Evolutionary conservation across 2,888 invertebrate species (phyloP), one percentile per base, ranked within the genome.

Genomic region (Myopa testacea): DNA sequence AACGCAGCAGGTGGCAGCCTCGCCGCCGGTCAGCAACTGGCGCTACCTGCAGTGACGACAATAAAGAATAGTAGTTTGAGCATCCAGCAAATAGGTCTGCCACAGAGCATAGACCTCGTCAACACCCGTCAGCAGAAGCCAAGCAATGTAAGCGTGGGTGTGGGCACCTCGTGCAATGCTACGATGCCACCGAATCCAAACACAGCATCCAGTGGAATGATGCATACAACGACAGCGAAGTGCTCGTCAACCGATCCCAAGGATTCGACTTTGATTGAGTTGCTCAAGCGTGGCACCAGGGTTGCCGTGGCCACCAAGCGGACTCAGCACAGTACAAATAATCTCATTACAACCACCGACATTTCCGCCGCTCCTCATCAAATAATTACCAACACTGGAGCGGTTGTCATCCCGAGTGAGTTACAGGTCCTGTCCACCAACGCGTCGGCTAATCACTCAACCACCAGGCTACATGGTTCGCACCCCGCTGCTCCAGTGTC

Each of bases 201-300:
- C 76, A 82, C 86, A 0, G 68, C 78, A 71, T 76, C 69, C 83
- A 78, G 82, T 83, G 79, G 80, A 78, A 81, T 81, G 81, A 81
- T 81, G 87, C 84, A 84, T 65, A 81, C 83, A 82, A 85, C 82
- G 77, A 83, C 78, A 76, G 83, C 82, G 38, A 84, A 86, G 84
- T 89, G 90, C 86, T 90, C 91, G 83, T 87, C 90, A 75, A 86
- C 85, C 67, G 89, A 90, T 81, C 87, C 90, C 65, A 94, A 94
- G 88, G 95, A 95, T 81, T 95, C 95, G 80, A 94, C 95, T 5
- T 90, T 95, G 65, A 95, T 95, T 80, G 95, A 95, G 88, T 91
- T 95, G 77, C 90, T 95, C 71, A 95, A 95, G 89, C 92, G 93
- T 80, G 93, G 93, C 67, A 90, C 91, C 37, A 93, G 92, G 90